Conservation (phyloP, 2,888 invertebrate genomes). For the Lepidochitona cinerea region DNA sequence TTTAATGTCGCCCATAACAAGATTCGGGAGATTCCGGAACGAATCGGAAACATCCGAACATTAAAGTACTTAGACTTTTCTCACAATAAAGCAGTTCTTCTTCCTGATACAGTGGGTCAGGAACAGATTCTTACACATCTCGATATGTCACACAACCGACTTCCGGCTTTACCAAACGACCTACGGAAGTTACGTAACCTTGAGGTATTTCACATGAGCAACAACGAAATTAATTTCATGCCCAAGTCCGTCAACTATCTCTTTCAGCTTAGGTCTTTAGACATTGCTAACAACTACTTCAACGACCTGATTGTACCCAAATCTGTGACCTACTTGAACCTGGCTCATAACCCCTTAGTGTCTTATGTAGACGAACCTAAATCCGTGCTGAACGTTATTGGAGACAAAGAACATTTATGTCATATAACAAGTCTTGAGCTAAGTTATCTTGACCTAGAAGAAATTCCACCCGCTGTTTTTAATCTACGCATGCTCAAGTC, state of each 20-base stretch:
- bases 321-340: constrained; percentile 49
- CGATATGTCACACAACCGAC: constrained; percentile 58
- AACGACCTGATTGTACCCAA: constrained; percentile 61
- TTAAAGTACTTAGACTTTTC: constrained; percentile 57
- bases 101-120: constrained; percentile 53
- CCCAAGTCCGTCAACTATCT: constrained; percentile 61
- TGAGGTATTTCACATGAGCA: constrained; percentile 54
- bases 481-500: constrained; percentile 57
- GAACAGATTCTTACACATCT: constrained; percentile 57
- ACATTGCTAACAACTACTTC: constrained; percentile 59
- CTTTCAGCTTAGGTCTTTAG: constrained; percentile 56
- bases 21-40: constrained; percentile 44
- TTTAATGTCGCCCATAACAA: constrained; percentile 62
- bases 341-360: constrained; percentile 63
- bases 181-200: constrained; percentile 60
- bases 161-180: constrained; percentile 56
- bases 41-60: constrained; percentile 48
- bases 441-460: constrained; percentile 58
- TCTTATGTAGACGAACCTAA: constrained; percentile 47
- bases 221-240: constrained; percentile 60
- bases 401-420: constrained; percentile 59
- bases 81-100: constrained; percentile 51
- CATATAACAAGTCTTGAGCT: constrained; percentile 58
- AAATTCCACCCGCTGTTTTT: constrained; percentile 59
- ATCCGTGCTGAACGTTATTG: constrained; percentile 58